Base-by-base conservation (phyloP, 2,888 invertebrate genomes). In the Trypoxylon attenuatum region DNA sequence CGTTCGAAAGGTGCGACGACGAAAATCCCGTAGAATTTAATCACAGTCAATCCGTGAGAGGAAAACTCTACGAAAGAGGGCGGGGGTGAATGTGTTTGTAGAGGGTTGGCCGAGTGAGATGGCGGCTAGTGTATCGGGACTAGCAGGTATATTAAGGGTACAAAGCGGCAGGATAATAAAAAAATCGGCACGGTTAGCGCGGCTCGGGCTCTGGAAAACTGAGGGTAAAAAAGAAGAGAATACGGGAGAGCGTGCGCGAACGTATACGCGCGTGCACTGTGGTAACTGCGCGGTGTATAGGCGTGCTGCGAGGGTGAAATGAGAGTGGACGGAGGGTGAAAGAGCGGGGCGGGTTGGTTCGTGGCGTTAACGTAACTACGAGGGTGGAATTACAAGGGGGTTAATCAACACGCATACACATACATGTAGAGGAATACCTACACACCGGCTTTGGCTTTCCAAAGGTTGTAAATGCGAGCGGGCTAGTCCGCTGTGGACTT, bases 331-430 rank as follows among this genome's bases (percentile, higher is more conserved):
- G 43, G 27, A 41, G 16, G 5, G 46, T n/a, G 5, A 27, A 53
- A 29, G 42, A 52, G 55, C 58, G 21, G 19, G 18, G 13, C 52
- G 50, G 49, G 21, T n/a, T 23, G 64, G 39, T 55, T 39, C 53
- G 59, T 38, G 62, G 69, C 71, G 76, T 76, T 71, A 73, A 78
- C 78, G 69, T 71, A 78, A 79, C 78, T 73, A 73, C 76, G 71
- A 76, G 73, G 76, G 73, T 78, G 80, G 76, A 78, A 80, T 78
- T 80, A 80, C 78, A 78, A 78, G 67, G 65, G 69, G 78, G 78
- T 76, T 78, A 78, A 78, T 78, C 80, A 78, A 78, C 76, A 69
- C 56, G 58, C 76, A 41, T 38, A 49, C 42, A 46, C 33, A 33
- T 4, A 33, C 33, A 13, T 33, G 8, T 13, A 13, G n/a, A 33